phyloP scores from a whole-genome alignment of 2,888 invertebrate species.

The Gastracanthus pulcherrimus region DNA sequence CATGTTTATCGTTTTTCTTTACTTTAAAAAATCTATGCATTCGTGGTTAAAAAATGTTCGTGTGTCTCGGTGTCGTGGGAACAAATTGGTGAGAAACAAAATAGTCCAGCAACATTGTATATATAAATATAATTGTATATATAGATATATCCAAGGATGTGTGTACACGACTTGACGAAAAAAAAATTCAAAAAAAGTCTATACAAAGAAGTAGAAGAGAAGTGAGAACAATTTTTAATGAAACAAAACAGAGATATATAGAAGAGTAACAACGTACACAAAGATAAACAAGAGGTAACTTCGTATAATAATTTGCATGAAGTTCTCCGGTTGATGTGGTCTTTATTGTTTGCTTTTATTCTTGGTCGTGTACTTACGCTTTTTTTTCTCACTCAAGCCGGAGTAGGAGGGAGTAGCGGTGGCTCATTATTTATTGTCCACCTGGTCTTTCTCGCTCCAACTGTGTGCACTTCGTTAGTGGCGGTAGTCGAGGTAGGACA shows the following conservation, averaged over 20 bases:
- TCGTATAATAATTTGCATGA: constrained; percentile 5
- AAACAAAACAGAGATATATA: not conserved
- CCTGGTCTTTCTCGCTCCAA: constrained; percentile 26
- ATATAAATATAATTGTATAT: not conserved
- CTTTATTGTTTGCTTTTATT: constrained; percentile 9
- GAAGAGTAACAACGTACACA: constrained; percentile 11
- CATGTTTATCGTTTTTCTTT: not conserved
- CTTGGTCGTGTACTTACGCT: constrained; percentile 51
- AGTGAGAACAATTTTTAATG: not conserved
- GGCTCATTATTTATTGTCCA: constrained; percentile 15
- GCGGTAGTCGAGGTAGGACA: constrained; percentile 1
- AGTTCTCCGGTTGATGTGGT: not conserved
- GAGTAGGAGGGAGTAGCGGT: constrained; percentile 6
- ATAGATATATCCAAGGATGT: not conserved
- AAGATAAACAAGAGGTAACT: constrained; percentile 9
- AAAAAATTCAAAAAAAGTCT: not conserved
- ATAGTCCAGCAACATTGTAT: constrained; percentile 1
- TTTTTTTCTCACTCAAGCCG: constrained; percentile 24
- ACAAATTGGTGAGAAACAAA: not conserved
- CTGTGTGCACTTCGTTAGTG: constrained; percentile 40
- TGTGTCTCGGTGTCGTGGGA: not conserved
- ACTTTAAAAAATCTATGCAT: not conserved
- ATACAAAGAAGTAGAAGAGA: not conserved
- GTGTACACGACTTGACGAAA: not conserved
- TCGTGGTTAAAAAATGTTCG: not conserved